Conservation (phyloP, 2,888 invertebrate genomes). For the Dasypolia templi region DNA sequence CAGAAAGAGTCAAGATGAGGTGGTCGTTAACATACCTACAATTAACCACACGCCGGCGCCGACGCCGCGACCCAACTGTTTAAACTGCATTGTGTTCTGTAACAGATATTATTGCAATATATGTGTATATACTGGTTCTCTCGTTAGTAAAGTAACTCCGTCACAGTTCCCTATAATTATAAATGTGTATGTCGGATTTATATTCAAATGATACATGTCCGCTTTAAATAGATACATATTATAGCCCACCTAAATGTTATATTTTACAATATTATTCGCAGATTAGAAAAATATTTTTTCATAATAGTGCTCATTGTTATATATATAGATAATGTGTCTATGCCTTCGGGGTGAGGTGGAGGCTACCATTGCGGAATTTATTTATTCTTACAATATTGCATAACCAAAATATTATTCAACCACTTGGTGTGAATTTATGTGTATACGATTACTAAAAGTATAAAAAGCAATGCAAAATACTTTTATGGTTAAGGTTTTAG, state of each 20-base stretch:
- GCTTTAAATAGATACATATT: conserved; percentile 78
- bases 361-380: conserved; percentile 26
- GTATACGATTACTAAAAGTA: conserved; percentile 43
- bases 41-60: conserved; percentile 37
- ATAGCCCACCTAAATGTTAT: conserved; percentile 82
- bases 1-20: conserved; percentile 38
- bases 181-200: conserved; percentile 77
- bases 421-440: conserved; percentile 10
- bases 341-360: conserved; percentile 57
- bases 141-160: conserved; percentile 74
- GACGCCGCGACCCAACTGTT: conserved; percentile 50
- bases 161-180: conserved; percentile 72
- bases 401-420: conserved; percentile 15
- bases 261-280: conserved; percentile 85
- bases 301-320: conserved; percentile 85
- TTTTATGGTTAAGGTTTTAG: not conserved
- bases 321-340: conserved; percentile 59
- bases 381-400: conserved; percentile 1
- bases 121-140: conserved; percentile 69
- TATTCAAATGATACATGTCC: conserved; percentile 76
- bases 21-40: conserved; percentile 36
- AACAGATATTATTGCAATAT: conserved; percentile 57
- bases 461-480: conserved; percentile 41
- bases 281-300: conserved; percentile 88
- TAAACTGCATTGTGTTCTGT: conserved; percentile 45